phyloP scores from a whole-genome alignment of 2,888 invertebrate genomes.

The Euphydryas editha region DNA sequence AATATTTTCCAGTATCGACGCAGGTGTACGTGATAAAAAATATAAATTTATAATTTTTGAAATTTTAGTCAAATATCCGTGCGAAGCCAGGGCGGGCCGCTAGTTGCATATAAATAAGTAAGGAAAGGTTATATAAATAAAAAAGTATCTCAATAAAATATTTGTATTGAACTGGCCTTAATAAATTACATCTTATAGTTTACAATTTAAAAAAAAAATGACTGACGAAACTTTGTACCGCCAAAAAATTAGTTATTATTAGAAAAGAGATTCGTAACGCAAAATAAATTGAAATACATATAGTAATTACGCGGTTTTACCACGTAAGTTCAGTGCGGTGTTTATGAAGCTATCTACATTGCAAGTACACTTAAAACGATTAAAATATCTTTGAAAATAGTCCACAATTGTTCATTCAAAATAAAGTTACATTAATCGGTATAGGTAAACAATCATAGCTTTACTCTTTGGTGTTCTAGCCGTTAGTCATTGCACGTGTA shows the following conservation, averaged over 20 bases:
- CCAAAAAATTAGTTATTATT: conserved; percentile 30
- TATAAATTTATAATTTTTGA: too few relatives aligned
- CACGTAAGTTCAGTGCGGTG: conserved; percentile 46
- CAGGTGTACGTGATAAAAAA: too few relatives aligned
- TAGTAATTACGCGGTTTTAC: conserved; percentile 56
- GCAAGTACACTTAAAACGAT: conserved; percentile 21
- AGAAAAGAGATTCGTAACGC: conserved; percentile 16
- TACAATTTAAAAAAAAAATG: conserved; percentile 54
- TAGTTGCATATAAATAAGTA: too few relatives aligned
- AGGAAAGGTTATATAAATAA: conserved; percentile 12
- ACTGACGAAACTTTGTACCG: conserved; percentile 53
- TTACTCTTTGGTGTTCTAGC: conserved; percentile 82
- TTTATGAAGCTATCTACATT: conserved; percentile 36
- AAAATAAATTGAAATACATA: conserved; percentile 10
- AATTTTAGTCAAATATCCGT: too few relatives aligned
- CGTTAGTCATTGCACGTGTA: conserved; percentile 61
- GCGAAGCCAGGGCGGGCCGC: too few relatives aligned
- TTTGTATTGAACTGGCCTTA: conserved; percentile 74
- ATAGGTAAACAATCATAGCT: conserved; percentile 52
- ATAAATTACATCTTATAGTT: conserved; percentile 68
- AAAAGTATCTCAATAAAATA: conserved; percentile 51
- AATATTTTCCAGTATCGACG: too few relatives aligned
- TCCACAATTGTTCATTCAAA: conserved; percentile 52
- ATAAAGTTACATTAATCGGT: conserved; percentile 48
- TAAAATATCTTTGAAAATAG: conserved; percentile 48